phyloP scores from a whole-genome alignment of 2,888 invertebrate genomes.

The Gastracanthus pulcherrimus region DNA sequence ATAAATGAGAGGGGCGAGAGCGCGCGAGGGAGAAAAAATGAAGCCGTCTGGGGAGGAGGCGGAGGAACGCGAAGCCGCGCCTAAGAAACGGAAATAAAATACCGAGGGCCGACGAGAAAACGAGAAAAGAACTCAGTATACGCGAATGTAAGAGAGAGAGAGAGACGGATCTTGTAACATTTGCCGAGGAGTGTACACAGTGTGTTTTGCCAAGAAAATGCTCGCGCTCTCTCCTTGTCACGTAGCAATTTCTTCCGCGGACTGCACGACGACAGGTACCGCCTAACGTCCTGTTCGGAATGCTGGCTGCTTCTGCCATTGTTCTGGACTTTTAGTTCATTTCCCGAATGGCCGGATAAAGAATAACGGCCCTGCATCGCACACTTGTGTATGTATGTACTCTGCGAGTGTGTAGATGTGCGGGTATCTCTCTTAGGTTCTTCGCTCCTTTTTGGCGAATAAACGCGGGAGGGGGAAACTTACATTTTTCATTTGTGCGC shows the following conservation, averaged over 20 bases:
- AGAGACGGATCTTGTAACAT: no score
- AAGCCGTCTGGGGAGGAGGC: slow-evolving; percentile 51
- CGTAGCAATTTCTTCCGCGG: slow-evolving; percentile 62
- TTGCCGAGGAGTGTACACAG: no score
- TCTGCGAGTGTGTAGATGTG: no score
- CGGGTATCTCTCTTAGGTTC: not conserved
- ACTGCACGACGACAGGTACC: slow-evolving; percentile 29
- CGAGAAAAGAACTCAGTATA: not conserved
- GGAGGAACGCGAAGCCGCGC: not conserved
- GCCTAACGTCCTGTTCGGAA: slow-evolving; percentile 10
- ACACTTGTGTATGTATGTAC: not conserved
- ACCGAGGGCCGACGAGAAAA: not conserved
- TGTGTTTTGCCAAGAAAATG: slow-evolving; percentile 60
- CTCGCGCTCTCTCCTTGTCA: slow-evolving; percentile 51
- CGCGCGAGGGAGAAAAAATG: slow-evolving; percentile 54
- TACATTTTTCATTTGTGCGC: slow-evolving; percentile 34
- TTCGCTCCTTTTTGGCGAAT: not conserved
- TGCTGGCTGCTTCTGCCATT: no score
- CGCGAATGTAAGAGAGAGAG: slow-evolving; percentile 17
- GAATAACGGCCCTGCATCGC: slow-evolving; percentile 46
- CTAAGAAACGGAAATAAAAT: slow-evolving; percentile 29
- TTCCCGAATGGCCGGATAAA: slow-evolving; percentile 53
- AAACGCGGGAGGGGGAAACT: not conserved
- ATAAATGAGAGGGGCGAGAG: slow-evolving; percentile 35
- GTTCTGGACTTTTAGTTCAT: slow-evolving; percentile 57